phyloP scores from a whole-genome alignment of 2,888 invertebrate species.

The Euphydryas editha region DNA sequence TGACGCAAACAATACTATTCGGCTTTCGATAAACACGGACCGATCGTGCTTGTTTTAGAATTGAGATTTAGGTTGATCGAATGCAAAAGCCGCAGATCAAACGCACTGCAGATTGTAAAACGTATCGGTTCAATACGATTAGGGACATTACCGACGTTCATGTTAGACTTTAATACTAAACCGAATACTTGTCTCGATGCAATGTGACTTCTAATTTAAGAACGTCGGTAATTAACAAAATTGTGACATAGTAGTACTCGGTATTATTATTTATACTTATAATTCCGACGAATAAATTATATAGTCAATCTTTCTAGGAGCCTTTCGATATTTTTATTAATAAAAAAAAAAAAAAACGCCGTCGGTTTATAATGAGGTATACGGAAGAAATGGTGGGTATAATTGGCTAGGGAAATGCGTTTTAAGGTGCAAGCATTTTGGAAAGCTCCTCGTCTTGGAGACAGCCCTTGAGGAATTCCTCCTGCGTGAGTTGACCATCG shows the following conservation, averaged over 20 bases:
- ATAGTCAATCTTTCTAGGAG: not conserved
- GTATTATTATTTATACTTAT: not conserved
- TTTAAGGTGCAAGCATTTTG: constrained; percentile 96
- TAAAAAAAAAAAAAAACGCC: constrained; percentile 11
- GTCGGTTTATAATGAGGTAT: constrained; percentile 38
- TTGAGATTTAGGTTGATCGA: constrained; percentile 38
- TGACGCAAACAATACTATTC: constrained; percentile 36
- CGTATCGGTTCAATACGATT: constrained; percentile 34
- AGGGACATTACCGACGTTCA: constrained; percentile 26
- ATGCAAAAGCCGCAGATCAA: constrained; percentile 34
- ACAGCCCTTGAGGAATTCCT: constrained; percentile 99
- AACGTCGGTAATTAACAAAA: not conserved
- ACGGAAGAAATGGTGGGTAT: constrained; percentile 31
- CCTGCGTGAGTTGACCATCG: constrained; percentile 98
- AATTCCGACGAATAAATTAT: not conserved
- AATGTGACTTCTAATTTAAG: constrained; percentile 15
- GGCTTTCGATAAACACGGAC: constrained; percentile 30
- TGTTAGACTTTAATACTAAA: constrained; percentile 28
- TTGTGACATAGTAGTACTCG: not conserved
- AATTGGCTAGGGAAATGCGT: constrained; percentile 46
- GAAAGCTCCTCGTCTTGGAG: constrained; percentile 97
- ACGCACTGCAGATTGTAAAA: constrained; percentile 22
- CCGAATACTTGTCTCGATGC: constrained; percentile 28
- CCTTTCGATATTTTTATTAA: not conserved
- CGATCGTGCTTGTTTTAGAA: constrained; percentile 37